Evolutionary conservation across 2,797 vertebrate species (phyloP).

Genomic region (Lates japonicus): DNA sequence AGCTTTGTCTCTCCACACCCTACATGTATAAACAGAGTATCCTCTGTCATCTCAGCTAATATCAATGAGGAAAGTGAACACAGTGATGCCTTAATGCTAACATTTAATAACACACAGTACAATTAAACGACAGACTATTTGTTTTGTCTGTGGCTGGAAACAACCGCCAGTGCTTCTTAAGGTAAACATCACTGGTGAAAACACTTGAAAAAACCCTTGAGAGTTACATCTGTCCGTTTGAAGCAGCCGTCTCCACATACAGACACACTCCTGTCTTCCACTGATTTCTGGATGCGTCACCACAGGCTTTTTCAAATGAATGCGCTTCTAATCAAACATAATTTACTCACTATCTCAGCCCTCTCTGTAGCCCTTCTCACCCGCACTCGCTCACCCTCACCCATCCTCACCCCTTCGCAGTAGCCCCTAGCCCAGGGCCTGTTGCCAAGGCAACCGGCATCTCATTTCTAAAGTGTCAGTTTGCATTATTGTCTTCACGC

Average conservation of each 20-base stretch:
- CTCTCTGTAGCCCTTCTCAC: constrained; percentile 89
- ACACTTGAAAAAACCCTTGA: constrained; percentile 35
- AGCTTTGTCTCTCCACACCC: not conserved
- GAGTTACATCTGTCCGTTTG: constrained; percentile 23
- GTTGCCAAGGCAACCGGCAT: constrained; percentile 98
- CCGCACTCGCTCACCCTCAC: constrained; percentile 82
- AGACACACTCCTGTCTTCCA: constrained; percentile 68
- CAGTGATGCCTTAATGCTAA: not conserved
- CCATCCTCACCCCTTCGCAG: constrained; percentile 85
- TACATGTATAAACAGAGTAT: too few relatives aligned
- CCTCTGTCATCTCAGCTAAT: not conserved
- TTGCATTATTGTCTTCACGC: constrained; percentile 99
- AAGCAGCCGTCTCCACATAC: not conserved
- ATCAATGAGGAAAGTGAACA: not conserved
- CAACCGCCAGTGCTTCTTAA: constrained; percentile 21
- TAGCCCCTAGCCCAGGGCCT: constrained; percentile 93
- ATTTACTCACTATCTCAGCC: constrained; percentile 95
- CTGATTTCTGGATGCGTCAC: constrained; percentile 66
- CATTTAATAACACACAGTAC: not conserved
- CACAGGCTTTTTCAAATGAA: constrained; percentile 93
- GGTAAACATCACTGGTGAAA: constrained; percentile 50
- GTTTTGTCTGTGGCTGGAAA: constrained; percentile 22
- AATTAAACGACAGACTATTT: constrained; percentile 10
- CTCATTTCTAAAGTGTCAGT: constrained; percentile 99
- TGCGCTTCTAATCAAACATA: constrained; percentile 99